These are phyloP conservation scores for Pseudochromis fuscus DNA, from an alignment of 2,797 vertebrate species.

Conservation along the genomic window DNA sequence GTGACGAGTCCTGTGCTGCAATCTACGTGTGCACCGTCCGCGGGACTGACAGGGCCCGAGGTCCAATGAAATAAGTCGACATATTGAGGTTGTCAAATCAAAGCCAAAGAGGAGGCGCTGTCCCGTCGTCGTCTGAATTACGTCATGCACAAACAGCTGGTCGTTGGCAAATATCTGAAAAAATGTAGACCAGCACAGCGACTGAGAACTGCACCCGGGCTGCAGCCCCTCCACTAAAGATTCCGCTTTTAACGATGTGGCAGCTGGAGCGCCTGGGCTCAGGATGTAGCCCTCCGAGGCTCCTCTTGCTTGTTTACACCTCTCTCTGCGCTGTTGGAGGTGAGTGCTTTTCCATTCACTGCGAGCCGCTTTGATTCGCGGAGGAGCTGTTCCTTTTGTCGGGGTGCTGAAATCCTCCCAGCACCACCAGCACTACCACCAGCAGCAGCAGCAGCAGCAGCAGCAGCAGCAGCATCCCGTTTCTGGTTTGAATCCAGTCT, in stretches of 20 bases:
- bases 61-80: constrained; percentile 76
- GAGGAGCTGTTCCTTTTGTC: constrained; percentile 81
- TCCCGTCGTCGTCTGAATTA: constrained; percentile 80
- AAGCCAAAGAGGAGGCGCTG: constrained; percentile 76
- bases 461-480: constrained; percentile 30
- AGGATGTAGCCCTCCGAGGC: constrained; percentile 79
- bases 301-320: constrained; percentile 84
- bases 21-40: constrained; percentile 67
- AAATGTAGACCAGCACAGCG: constrained; percentile 87
- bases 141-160: constrained; percentile 90
- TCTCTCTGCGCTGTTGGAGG: constrained; percentile 85
- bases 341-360: constrained; percentile 77
- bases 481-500: constrained; percentile 23
- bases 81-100: constrained; percentile 82
- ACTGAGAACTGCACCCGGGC: constrained; percentile 82
- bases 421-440: too few relatives aligned
- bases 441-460: constrained; percentile 20
- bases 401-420: constrained; percentile 78
- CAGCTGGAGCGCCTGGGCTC: constrained; percentile 76
- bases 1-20: constrained; percentile 75
- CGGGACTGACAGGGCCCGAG: constrained; percentile 68
- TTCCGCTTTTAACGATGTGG: constrained; percentile 81
- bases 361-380: constrained; percentile 62
- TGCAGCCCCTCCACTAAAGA: constrained; percentile 73
- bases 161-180: constrained; percentile 83